Evolutionary conservation across 2,797 vertebrate species (phyloP).

Genomic region (Artibeus jamaicensis): DNA sequence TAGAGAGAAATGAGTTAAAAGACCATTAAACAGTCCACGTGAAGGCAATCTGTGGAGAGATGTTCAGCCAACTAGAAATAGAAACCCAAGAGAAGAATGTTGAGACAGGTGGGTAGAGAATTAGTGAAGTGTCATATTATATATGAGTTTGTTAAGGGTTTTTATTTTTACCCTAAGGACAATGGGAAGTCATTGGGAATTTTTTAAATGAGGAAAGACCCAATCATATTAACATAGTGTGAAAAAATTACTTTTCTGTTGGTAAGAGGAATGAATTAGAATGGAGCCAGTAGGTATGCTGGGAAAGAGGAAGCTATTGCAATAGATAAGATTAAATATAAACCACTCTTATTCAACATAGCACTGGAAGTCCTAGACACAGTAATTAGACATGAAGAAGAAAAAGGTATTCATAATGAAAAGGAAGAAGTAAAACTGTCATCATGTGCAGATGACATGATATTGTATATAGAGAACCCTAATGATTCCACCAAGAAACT

Average conservation of each 20-base stretch:
- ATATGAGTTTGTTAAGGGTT: neutral
- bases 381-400: neutral
- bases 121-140: neutral
- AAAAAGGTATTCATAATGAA: neutral
- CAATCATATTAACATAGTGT: neutral
- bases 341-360: neutral
- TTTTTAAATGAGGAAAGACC: neutral
- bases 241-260: neutral
- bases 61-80: neutral
- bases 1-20: neutral
- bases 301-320: neutral
- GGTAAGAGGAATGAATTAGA: neutral
- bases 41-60: neutral
- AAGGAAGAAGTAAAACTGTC: neutral
- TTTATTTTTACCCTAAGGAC: neutral
- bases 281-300: neutral
- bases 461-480: neutral
- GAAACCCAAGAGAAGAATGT: neutral
- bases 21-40: neutral
- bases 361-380: neutral
- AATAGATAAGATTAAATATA: neutral
- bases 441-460: neutral
- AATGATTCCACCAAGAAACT: neutral
- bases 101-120: neutral
- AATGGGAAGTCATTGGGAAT: neutral